Evolutionary conservation across 1,140 invertebrate species (phyloP).

Genomic region (Ceratina japonica): DNA sequence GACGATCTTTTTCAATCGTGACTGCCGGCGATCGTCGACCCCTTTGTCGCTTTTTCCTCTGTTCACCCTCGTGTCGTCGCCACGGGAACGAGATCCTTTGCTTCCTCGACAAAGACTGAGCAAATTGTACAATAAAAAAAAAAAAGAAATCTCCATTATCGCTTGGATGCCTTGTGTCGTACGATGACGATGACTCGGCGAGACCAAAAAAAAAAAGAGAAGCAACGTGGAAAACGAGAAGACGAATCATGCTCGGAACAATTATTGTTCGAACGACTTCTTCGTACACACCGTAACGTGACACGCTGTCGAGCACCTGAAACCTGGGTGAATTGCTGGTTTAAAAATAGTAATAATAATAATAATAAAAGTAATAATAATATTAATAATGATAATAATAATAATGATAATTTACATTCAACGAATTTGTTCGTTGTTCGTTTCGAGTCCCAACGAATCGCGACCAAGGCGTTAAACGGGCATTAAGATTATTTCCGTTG

Average conservation of each 20-base stretch:
- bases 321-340: too few relatives aligned
- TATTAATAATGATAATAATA: too few relatives aligned
- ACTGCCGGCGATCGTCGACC: conserved; percentile 36
- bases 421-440: too few relatives aligned
- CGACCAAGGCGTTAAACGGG: too few relatives aligned
- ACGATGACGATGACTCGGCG: conserved; percentile 54
- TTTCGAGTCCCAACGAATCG: too few relatives aligned
- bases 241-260: not conserved
- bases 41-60: not conserved
- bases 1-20: conserved; percentile 43
- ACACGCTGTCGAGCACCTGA: too few relatives aligned
- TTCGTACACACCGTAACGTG: conserved; percentile 6
- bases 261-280: conserved; percentile 14
- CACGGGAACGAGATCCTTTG: conserved; percentile 31
- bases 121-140: conserved; percentile 46
- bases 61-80: conserved; percentile 7
- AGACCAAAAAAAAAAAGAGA: conserved; percentile 36
- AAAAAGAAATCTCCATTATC: conserved; percentile 19
- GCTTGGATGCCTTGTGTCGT: conserved; percentile 43
- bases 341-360: too few relatives aligned
- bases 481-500: too few relatives aligned
- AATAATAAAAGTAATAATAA: too few relatives aligned
- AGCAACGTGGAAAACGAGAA: conserved; percentile 9
- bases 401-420: too few relatives aligned
- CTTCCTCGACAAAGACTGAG: conserved; percentile 60